Percentiles rank a stretch among this genome's conserved stretches.
Conservation (phyloP, 2,888 invertebrate species). For the Acleris cristana region DNA sequence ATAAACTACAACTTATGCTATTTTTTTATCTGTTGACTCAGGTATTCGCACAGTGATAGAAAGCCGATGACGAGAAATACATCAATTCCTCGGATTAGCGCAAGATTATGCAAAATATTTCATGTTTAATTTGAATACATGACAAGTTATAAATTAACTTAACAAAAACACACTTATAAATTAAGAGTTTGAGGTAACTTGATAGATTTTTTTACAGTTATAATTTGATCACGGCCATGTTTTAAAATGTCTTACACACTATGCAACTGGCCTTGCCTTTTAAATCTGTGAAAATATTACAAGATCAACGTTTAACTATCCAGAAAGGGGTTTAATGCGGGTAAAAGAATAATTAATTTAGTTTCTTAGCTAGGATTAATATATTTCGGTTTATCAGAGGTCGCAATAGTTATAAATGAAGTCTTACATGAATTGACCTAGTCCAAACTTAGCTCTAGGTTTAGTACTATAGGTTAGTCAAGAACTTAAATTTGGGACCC, state of each 20-base stretch:
- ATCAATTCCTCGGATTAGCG: slow-evolving; percentile 20
- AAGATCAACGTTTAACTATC: too few relatives aligned
- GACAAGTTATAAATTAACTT: slow-evolving; percentile 25
- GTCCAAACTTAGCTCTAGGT: too few relatives aligned
- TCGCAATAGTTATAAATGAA: too few relatives aligned
- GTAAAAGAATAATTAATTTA: too few relatives aligned
- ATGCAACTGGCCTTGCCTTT: not conserved
- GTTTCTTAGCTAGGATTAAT: too few relatives aligned
- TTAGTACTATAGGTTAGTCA: too few relatives aligned
- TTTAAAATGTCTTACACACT: not conserved
- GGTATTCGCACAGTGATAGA: slow-evolving; percentile 12
- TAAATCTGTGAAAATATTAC: too few relatives aligned
- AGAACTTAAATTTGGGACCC: too few relatives aligned
- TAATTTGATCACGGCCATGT: not conserved
- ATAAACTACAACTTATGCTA: not conserved
- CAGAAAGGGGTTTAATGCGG: too few relatives aligned
- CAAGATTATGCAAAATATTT: slow-evolving; percentile 30
- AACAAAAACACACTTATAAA: slow-evolving; percentile 9
- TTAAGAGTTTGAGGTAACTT: not conserved
- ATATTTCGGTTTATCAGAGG: too few relatives aligned
- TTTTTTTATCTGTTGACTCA: not conserved
- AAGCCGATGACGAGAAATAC: slow-evolving; percentile 22
- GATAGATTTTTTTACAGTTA: not conserved
- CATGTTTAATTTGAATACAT: slow-evolving; percentile 23
- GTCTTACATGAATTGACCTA: too few relatives aligned